Base-by-base conservation (phyloP, 2,113 vertebrate genomes). In the Myrmecophaga tridactyla region DNA sequence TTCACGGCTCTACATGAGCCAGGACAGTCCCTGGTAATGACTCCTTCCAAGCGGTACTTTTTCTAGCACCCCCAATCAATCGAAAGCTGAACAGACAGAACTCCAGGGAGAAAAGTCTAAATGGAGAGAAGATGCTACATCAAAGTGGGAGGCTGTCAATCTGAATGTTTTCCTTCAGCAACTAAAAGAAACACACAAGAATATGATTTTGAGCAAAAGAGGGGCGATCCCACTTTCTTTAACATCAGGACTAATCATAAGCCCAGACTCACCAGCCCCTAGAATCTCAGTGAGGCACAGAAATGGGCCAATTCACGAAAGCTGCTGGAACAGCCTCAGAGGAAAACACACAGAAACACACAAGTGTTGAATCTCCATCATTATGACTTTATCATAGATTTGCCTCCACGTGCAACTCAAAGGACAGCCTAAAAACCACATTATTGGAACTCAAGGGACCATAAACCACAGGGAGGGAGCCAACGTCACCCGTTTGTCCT, bases 321-420 rank as follows among this genome's bases (percentile, higher is more conserved):
- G 39, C 8, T 83, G 86, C 75, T 84, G 60, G 3, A 48, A 85
- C 81, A 1, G 48, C 63, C 73, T 65, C 4, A 51, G 48, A 88
- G 94, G 65, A 31, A 46, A 91, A 94, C 60, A 53, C 65, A 72
- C 34, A 96, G 29, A 46, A 91, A 94, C 60, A n/a, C n/a, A n/a
- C n/a, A n/a, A n/a, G n/a, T n/a, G n/a, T n/a, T n/a, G 39, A 69
- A 43, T 6, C 15, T 63, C 78, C 58, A 18, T 77, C 60, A 43
- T 27, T 41, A n/a, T 43, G 2, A 78, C 58, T 88, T 80, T n/a
- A 43, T 73, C 85, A 17, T 10, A 31, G 29, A 6, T 92, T 82
- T 73, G 69, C 20, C 51, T 89, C 80, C 60, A 36, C 4, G 34
- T 0, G 36, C 4, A 62, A 39, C 76, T 62, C 25, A 80, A 86